Evolutionary conservation across 2,113 vertebrate species (phyloP), one percentile per base, ranked within the genome.

Genomic region (Genyomyrus donnyi): DNA sequence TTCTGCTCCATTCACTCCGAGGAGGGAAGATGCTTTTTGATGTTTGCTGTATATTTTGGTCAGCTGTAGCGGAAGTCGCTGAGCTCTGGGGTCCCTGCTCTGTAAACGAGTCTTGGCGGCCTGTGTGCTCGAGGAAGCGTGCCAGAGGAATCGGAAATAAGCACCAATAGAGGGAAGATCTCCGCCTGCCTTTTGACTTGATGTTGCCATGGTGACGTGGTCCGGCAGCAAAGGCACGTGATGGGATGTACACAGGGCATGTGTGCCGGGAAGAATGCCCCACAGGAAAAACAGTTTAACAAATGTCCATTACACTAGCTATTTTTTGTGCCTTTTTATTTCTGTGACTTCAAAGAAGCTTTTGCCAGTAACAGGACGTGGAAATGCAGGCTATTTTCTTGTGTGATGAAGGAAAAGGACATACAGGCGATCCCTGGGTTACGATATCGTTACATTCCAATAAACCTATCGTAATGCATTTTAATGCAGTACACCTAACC

Each of bases 71-170:
- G 85, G 35, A 27, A 9, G 56, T 27, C 27, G 15, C 27, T 19
- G 39, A 8, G 10, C 8, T 8, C 7, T 42, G 19, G 83, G 39
- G 42, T 39, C 48, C 17, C 50, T 45, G 42, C 31, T 35, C 49
- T 56, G n/a, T 87, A 56, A 56, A 48, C 6, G 48, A 56, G 50
- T 27, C 50, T 35, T 53, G 49, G 83, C 49, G 2, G 85, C 50
- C 85, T 1, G 35, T 56, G 50, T 9, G 50, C 27, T 53, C 6
- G 50, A 42, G 85, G 85, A 87, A 19, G 24, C 27, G 17, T 42
- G 85, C 85, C 85, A 87, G 85, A 56, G 85, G 50, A 87, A 87
- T 87, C 48, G 85, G 85, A 87, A 87, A 87, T 87, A 21, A 53
- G 85, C 49, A 1, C 85, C n/a, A 56, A 19, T 8, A 31, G 31